Base-by-base conservation (phyloP, 2,113 vertebrate genomes). In the Amblyopsis rosae region DNA sequence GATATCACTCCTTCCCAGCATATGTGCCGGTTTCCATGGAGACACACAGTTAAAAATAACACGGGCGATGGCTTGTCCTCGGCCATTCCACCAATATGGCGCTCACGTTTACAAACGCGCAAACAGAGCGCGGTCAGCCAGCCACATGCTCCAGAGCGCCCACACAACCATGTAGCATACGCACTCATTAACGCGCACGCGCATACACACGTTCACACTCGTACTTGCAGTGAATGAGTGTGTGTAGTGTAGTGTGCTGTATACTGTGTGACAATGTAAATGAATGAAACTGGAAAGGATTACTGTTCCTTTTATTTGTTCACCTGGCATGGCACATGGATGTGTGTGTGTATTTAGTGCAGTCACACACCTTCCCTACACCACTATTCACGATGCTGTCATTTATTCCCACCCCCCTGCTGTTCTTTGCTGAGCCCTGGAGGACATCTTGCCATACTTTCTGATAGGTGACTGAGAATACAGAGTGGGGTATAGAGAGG, bases 21-120 rank as follows among this genome's bases (percentile, higher is more conserved):
- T 83, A 86, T 87, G 85, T 71, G 76, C 76, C 12, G 78, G 88
- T 91, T 90, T 86, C 90, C 87, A 91, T 91, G 88, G 90, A 87
- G 86, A 91, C 88, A 89, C 82, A 19, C 77, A 84, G 88, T 90
- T 91, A 90, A 90, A 91, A 91, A 91, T 90, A 89, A 90, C 82
- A 89, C 87, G 86, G 88, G 87, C 87, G 82, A 88, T 84, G 88
- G 83, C 88, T 90, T 83, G 86, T 87, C 86, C 87, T 79, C 82
- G 87, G 86, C 86, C 87, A 86, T 88, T 83, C 74, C 77, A 59
- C 72, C 83, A 88, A 88, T 82, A 86, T 82, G 84, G 82, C 85
- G 82, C 79, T 85, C 75, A 72, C 49, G 72, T 81, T 66, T 61
- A 60, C 76, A 75, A 9, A 59, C 56, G 68, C 69, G 69, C 63